Evolutionary conservation across 37 sponge, comb jelly and placozoan species (phyloP).

Genomic region (Eunapius fragilis): DNA sequence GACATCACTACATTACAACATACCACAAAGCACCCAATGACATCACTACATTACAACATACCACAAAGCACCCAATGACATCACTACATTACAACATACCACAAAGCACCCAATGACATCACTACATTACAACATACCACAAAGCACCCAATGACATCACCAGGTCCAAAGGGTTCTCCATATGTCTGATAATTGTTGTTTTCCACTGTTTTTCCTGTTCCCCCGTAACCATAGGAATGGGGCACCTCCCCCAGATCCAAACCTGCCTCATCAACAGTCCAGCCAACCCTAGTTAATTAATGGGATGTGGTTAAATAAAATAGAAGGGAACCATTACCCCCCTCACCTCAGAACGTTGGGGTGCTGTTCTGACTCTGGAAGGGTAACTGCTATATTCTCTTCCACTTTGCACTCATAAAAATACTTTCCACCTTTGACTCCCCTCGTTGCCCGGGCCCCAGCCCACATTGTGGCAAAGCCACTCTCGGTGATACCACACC

Average conservation of each 20-base stretch:
- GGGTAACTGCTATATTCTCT: conserved; percentile 27
- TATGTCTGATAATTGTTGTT: conserved; percentile 60
- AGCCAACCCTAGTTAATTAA: conserved; percentile 70
- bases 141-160: conserved; percentile 74
- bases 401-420: conserved; percentile 72
- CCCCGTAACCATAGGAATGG: conserved; percentile 88
- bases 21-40: too few relatives aligned
- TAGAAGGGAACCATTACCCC: too few relatives aligned
- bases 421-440: conserved; percentile 77
- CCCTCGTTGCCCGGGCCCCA: conserved; percentile 75
- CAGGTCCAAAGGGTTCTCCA: conserved; percentile 77
- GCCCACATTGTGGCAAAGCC: conserved; percentile 84
- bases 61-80: too few relatives aligned
- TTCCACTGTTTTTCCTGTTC: conserved; percentile 65
- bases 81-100: too few relatives aligned
- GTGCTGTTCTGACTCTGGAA: conserved; percentile 43
- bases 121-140: conserved; percentile 3
- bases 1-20: too few relatives aligned
- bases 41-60: too few relatives aligned
- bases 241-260: conserved; percentile 68
- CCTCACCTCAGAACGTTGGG: conserved; percentile 57
- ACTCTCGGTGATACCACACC: conserved; percentile 51
- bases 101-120: conserved; percentile 8
- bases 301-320: not conserved
- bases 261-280: conserved; percentile 57